phyloP scores from a whole-genome alignment of 2,888 invertebrate genomes.

The Pandemis heparana region DNA sequence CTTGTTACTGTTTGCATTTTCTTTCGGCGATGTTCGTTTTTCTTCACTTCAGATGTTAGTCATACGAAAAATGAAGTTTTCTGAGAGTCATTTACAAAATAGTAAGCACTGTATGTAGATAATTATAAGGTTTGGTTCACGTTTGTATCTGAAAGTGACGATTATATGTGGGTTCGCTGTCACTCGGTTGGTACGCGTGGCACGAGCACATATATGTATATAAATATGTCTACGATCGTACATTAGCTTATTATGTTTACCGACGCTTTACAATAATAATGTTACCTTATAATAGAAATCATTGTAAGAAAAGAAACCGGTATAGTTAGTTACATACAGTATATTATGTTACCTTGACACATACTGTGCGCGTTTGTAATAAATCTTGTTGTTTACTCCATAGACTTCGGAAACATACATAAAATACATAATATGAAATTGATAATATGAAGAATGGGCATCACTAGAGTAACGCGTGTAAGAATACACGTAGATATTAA shows the following conservation, averaged over 20 bases:
- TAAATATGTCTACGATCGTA: background rate
- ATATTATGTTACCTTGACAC: slow-evolving; percentile 5
- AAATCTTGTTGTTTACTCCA: slow-evolving; percentile 1
- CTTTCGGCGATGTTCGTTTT: too few relatives aligned
- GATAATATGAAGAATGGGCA: background rate
- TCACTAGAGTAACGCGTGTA: background rate
- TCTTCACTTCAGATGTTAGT: too few relatives aligned
- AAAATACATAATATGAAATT: background rate
- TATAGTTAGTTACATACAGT: background rate
- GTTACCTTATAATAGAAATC: slow-evolving; percentile 1
- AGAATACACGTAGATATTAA: background rate
- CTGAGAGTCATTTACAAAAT: too few relatives aligned
- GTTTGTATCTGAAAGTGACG: background rate
- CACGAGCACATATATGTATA: background rate
- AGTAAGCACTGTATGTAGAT: too few relatives aligned
- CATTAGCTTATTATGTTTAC: background rate
- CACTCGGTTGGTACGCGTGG: background rate
- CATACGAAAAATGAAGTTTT: too few relatives aligned
- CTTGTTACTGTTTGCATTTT: too few relatives aligned
- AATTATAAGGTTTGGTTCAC: background rate
- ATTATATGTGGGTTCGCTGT: background rate
- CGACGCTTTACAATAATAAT: background rate
- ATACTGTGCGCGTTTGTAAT: slow-evolving; percentile 10
- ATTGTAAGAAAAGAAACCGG: slow-evolving; percentile 6
- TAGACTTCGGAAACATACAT: background rate